These are phyloP conservation scores for Calosoma granatense DNA, from an alignment of 1,140 invertebrate species.

Conservation along the genomic window DNA sequence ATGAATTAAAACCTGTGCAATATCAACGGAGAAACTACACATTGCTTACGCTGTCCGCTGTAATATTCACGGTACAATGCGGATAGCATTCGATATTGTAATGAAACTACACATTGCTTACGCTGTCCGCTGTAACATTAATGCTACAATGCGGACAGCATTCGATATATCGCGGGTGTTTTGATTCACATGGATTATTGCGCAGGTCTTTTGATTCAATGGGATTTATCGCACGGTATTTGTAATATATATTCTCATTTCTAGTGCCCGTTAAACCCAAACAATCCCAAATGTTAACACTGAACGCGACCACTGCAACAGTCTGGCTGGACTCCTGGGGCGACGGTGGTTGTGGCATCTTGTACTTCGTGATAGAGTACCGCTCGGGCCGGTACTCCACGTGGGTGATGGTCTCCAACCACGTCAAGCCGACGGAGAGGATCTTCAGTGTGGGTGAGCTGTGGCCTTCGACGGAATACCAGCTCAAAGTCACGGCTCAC, in stretches of 20 bases:
- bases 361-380: constrained; percentile 80
- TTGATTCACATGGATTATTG: no score
- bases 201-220: no score
- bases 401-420: constrained; percentile 65
- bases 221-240: no score
- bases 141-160: no score
- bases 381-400: constrained; percentile 38
- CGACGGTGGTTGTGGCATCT: constrained; percentile 80
- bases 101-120: no score
- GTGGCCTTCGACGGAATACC: constrained; percentile 75
- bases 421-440: constrained; percentile 62
- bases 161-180: no score
- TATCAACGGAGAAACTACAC: no score
- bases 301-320: constrained; percentile 82
- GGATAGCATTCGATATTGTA: no score
- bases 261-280: constrained; percentile 67
- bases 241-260: constrained; percentile 25
- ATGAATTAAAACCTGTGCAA: no score
- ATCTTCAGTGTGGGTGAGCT: constrained; percentile 72
- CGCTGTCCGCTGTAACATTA: no score
- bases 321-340: constrained; percentile 81
- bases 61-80: no score
- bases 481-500: constrained; percentile 76
- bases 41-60: no score
- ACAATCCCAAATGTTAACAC: constrained; percentile 71